Evolutionary conservation across 1,140 invertebrate species (phyloP).

Genomic region (Ceratina calcarata): DNA sequence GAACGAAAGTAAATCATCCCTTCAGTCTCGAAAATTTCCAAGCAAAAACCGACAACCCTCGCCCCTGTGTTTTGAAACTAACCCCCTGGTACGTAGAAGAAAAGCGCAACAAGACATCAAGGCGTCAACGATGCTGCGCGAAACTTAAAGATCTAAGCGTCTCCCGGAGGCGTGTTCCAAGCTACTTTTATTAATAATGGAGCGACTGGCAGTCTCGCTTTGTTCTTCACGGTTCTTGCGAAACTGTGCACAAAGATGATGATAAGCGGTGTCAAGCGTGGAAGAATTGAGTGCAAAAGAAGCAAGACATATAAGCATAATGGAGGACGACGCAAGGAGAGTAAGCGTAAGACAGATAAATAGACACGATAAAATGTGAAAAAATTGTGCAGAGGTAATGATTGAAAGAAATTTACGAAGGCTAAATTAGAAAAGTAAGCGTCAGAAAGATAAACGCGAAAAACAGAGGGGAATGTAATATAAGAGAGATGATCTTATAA

Average conservation of each 20-base stretch:
- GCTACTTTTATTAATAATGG: neutral
- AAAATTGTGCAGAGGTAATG: too few relatives aligned
- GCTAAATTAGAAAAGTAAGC: too few relatives aligned
- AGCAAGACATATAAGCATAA: neutral
- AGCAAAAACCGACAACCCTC: neutral
- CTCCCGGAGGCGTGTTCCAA: neutral
- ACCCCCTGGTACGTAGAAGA: neutral
- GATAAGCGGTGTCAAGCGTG: neutral
- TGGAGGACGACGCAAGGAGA: neutral
- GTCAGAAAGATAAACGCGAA: too few relatives aligned
- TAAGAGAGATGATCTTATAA: too few relatives aligned
- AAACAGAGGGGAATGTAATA: too few relatives aligned
- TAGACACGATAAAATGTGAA: too few relatives aligned
- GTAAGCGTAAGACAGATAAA: too few relatives aligned
- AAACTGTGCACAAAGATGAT: neutral
- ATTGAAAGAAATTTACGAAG: too few relatives aligned
- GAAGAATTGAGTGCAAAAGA: neutral
- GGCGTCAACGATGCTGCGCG: too few relatives aligned
- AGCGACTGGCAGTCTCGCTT: neutral
- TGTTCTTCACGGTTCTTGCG: neutral
- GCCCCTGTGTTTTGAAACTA: neutral
- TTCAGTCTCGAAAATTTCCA: neutral
- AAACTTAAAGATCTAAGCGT: neutral
- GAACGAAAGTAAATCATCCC: neutral
- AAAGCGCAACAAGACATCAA: neutral